These are phyloP conservation scores for Drosophila pseudotalamancana DNA, from an alignment of 2,888 invertebrate genomes.

Conservation along the genomic window DNA sequence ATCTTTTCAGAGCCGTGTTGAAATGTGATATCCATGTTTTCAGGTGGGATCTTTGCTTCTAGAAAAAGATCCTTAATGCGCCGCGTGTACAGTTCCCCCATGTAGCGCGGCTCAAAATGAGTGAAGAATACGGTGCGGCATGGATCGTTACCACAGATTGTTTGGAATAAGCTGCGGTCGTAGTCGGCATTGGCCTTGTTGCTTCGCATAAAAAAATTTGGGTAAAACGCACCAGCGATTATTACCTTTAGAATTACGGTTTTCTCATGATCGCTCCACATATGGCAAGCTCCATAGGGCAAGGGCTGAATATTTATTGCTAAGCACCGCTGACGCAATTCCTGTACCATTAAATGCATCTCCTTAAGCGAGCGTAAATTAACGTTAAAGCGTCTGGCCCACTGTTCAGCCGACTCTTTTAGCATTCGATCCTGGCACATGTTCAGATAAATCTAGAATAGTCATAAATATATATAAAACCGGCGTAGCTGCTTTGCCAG, in stretches of 20 bases:
- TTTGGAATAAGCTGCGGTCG: conserved; percentile 88
- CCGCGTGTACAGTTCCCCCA: conserved; percentile 88
- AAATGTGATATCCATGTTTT: conserved; percentile 83
- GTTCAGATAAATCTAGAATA: conserved; percentile 88
- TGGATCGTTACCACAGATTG: conserved; percentile 90
- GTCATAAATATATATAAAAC: not conserved
- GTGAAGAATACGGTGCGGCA: conserved; percentile 89
- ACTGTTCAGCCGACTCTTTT: conserved; percentile 85
- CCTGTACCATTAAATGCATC: conserved; percentile 89
- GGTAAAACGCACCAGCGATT: conserved; percentile 91
- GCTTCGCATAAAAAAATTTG: conserved; percentile 91
- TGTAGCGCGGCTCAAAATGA: conserved; percentile 87
- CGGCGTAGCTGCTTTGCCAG: too few species aligned
- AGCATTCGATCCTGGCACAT: conserved; percentile 87
- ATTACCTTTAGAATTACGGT: conserved; percentile 88
- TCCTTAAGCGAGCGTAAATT: conserved; percentile 90
- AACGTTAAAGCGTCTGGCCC: conserved; percentile 90
- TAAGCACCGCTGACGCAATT: conserved; percentile 88
- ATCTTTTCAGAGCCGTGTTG: conserved; percentile 86
- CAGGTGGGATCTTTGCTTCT: conserved; percentile 83
- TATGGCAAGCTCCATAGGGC: conserved; percentile 40
- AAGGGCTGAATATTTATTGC: conserved; percentile 86
- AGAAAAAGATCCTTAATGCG: conserved; percentile 87
- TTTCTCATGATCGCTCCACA: conserved; percentile 85
- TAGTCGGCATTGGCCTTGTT: conserved; percentile 86